Base-by-base conservation (phyloP, 2,797 vertebrate genomes). In the Girardinus metallicus region DNA sequence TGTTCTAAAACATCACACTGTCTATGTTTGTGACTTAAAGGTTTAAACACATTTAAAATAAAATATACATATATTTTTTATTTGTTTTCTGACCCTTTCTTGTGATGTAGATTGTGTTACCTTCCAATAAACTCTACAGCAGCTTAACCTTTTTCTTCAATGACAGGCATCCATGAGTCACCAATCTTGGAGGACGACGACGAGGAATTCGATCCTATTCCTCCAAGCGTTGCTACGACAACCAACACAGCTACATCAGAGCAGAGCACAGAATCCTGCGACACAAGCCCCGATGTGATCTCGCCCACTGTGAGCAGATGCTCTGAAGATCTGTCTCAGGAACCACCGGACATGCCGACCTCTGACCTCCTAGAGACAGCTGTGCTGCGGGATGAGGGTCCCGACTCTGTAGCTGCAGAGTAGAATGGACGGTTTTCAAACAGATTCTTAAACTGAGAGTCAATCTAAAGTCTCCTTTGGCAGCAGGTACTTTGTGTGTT, bases 211-310 rank as follows among this genome's bases (percentile, higher is more conserved):
- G 97, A 98, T 89, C 96, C 95, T 1, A 90, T 97, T 62, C 96
- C 95, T 0, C 96, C 94, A 60, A 97, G 97, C 76, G 86, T 96
- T 23, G 95, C 97, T 0, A 97, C 96, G 53, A 97, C 95, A 82
- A 96, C 96, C 0, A 96, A 95, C 83, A 97, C 96, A 0, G 96
- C 96, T 87, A 97, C 96, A 75, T 98, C 97, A 0, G 98, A 98
- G 91, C 98, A 98, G 94, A 99, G 97, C 95, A 98, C 98, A 0
- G 98, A 97, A 86, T 99, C 97, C 2, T 98, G 98, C 1, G 98
- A 99, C 94, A 98, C 96, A 6, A 99, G 98, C 91, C 98, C 98
- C 0, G 98, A 97, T 41, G 92, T 98, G 13, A 94, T 98, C 81
- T 99, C 98, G 0, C 97, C 98, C 4, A 95, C 97, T 57, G 95